Base-by-base conservation (phyloP, 2,113 vertebrate species). In the Seriola quinqueradiata region DNA sequence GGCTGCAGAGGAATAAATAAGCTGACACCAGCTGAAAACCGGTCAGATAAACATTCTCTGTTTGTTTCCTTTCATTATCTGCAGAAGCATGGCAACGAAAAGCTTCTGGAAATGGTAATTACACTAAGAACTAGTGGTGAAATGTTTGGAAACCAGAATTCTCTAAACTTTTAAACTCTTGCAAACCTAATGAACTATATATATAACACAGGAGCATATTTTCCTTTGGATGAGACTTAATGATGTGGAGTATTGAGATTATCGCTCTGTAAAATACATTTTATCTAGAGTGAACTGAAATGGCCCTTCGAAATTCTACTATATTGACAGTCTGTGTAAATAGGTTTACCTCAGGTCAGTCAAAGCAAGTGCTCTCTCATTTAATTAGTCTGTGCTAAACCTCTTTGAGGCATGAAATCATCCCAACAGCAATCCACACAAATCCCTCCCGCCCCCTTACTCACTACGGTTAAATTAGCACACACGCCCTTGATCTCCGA, bases 341-440 rank as follows among this genome's bases (percentile, higher is more conserved):
- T 71, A 87, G 46, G 83, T 84, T 85, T 77, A 83, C 77, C 63
- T 36, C 21, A 60, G 65, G 59, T 40, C 75, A 69, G 58, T 61
- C 65, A 72, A 78, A 83, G 66, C 71, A 84, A 65, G 80, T 74
- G 59, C 60, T 82, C 70, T 77, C 82, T 79, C 86, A 90, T 87
- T 92, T 93, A 92, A 94, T 95, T 91, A 95, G 85, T 65, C 70
- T 50, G 58, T 34, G 58, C 72, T 93, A 94, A 94, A 92, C 90
- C 94, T 91, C 89, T 94, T 89, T 81, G 78, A 89, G 84, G 52
- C 63, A 63, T 76, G 66, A 87, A 90, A 89, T 90, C 89, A 75
- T 50, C 79, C 84, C 70, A 64, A 82, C 76, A 79, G 86, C 82
- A 87, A 92, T 88, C 89, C 81, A 70, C 67, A 79, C 78, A 92